Conservation (phyloP, 2,888 invertebrate genomes). For the Lottia gigantea region DNA sequence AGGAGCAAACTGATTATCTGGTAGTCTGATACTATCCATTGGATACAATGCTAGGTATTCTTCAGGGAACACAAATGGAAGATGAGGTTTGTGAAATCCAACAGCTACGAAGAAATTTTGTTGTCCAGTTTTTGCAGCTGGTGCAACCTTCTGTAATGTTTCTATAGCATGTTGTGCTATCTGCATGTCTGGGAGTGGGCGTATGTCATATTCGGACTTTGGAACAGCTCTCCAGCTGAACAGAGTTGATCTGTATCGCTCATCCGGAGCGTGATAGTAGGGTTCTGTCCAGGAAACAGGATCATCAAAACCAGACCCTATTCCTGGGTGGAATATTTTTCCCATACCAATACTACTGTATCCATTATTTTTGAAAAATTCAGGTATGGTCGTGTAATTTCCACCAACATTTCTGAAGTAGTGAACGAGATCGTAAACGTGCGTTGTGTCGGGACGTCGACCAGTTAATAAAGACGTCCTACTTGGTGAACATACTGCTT, state of each 20-base stretch:
- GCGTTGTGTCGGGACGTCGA: slow-evolving; percentile 39
- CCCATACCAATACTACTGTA: slow-evolving; percentile 33
- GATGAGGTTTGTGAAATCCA: slow-evolving; percentile 40
- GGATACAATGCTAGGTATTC: slow-evolving; percentile 30
- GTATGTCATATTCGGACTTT: slow-evolving; percentile 17
- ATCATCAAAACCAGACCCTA: slow-evolving; percentile 7
- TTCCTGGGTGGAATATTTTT: slow-evolving; percentile 27
- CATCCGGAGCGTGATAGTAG: slow-evolving; percentile 3
- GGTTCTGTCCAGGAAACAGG: slow-evolving; percentile 20
- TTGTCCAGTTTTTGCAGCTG: slow-evolving; percentile 19
- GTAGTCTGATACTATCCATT: slow-evolving; percentile 18
- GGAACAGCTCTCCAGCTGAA: slow-evolving; percentile 32
- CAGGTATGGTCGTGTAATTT: slow-evolving; percentile 39
- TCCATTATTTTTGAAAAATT: slow-evolving; percentile 39
- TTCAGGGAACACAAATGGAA: slow-evolving; percentile 39
- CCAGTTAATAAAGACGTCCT: slow-evolving; percentile 31
- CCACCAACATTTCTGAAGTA: slow-evolving; percentile 34
- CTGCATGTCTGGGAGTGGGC: slow-evolving; percentile 29
- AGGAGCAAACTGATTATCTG: slow-evolving; percentile 18
- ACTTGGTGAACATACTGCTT: slow-evolving; percentile 22
- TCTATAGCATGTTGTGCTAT: slow-evolving; percentile 32
- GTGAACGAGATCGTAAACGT: slow-evolving; percentile 32
- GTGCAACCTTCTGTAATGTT: slow-evolving; percentile 25
- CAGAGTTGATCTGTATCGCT: too few species aligned
- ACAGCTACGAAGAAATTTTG: slow-evolving; percentile 42